These are phyloP conservation scores for Timema podura DNA, from an alignment of 2,888 invertebrate species.

Conservation along the genomic window DNA sequence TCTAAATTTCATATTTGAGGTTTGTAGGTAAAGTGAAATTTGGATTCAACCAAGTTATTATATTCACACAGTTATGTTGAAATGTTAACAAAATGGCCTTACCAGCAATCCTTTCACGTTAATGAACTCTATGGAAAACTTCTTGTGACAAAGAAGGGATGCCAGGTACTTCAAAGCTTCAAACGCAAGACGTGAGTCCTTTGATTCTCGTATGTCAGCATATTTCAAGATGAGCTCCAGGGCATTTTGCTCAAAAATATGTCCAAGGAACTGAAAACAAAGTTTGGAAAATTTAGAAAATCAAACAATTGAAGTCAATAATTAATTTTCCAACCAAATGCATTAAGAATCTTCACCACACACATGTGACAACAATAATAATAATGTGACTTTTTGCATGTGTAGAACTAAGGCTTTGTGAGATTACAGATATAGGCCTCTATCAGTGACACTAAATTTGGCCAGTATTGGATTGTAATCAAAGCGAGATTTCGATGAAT, in stretches of 20 bases:
- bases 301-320: slow-evolving; percentile 17
- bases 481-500: no score
- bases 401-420: no score
- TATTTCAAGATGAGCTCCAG: slow-evolving; percentile 86
- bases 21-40: no score
- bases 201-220: slow-evolving; percentile 81
- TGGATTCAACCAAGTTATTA: no score
- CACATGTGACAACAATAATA: no score
- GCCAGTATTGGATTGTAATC: no score
- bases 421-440: no score
- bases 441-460: no score
- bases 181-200: slow-evolving; percentile 90
- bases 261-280: slow-evolving; percentile 69
- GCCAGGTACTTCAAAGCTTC: slow-evolving; percentile 95
- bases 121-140: slow-evolving; percentile 95
- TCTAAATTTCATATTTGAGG: no score
- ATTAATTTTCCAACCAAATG: not conserved
- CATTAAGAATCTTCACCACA: not conserved
- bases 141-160: slow-evolving; percentile 93
- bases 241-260: slow-evolving; percentile 91
- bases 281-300: slow-evolving; percentile 13
- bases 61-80: no score
- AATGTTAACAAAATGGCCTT: slow-evolving; percentile 24
- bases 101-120: slow-evolving; percentile 80
- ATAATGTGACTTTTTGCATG: no score